Conservation (phyloP, 1,140 invertebrate species). For the Scaptomyza graminum region DNA sequence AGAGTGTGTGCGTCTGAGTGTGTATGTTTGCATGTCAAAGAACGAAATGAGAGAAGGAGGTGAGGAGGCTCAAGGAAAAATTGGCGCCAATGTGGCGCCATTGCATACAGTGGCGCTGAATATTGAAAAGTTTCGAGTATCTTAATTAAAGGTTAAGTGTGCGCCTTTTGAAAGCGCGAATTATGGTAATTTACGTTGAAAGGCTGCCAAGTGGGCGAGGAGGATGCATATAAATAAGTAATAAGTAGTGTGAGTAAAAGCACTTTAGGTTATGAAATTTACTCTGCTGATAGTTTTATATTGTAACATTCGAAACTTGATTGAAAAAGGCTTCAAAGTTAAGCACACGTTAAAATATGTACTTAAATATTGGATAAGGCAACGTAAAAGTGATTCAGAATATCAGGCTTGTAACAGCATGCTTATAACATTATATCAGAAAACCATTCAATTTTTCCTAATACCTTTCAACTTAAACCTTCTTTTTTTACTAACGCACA, state of each 20-base stretch:
- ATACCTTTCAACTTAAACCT: no score
- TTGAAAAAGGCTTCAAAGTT: background rate
- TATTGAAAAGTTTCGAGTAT: constrained; percentile 80
- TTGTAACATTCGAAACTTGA: background rate
- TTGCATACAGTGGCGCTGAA: constrained; percentile 67
- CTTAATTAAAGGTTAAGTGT: constrained; percentile 80
- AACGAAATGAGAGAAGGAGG: background rate
- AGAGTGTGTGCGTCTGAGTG: background rate
- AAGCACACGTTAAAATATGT: no score
- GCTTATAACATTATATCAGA: no score
- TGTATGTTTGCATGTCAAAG: background rate
- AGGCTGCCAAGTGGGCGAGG: constrained; percentile 33
- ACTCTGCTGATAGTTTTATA: background rate
- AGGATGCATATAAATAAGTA: constrained; percentile 11
- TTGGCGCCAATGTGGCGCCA: constrained; percentile 63
- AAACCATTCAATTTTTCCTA: no score
- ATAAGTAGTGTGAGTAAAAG: constrained; percentile 20
- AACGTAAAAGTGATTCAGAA: background rate
- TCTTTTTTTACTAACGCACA: no score
- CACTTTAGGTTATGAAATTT: constrained; percentile 23
- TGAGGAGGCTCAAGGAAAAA: constrained; percentile 39
- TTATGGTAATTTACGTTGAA: constrained; percentile 65
- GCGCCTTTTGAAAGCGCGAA: constrained; percentile 62
- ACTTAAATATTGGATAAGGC: no score
- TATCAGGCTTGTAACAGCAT: no score